phyloP scores from a whole-genome alignment of 2,113 vertebrate genomes.

The Rafetus swinhoei region DNA sequence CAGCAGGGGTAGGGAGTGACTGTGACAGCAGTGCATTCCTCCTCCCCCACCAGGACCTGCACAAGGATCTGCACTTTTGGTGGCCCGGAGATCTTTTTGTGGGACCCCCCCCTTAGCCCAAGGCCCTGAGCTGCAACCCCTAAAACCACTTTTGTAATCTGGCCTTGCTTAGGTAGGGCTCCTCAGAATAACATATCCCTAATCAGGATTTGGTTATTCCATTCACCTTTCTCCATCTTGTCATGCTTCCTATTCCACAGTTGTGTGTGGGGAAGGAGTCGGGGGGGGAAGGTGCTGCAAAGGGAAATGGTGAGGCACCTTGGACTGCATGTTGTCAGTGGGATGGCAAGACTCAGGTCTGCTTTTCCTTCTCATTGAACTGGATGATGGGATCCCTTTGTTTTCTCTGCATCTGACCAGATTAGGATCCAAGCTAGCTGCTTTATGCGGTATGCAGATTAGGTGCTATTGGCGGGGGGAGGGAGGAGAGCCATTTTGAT shows the following conservation, averaged over 20 bases:
- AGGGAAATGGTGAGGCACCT: neutral
- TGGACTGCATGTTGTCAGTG: neutral
- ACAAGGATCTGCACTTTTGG: too few species aligned
- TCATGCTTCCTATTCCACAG: neutral
- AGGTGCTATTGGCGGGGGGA: neutral
- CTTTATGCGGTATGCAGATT: neutral
- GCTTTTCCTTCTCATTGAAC: neutral
- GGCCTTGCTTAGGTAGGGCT: neutral
- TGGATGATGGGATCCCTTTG: neutral
- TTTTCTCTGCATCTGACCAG: neutral
- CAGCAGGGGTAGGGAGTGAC: too few species aligned
- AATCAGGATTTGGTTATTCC: neutral
- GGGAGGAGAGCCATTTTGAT: neutral
- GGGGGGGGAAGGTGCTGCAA: neutral
- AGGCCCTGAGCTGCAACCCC: too few species aligned
- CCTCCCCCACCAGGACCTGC: too few species aligned
- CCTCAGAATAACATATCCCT: neutral
- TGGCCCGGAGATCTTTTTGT: too few species aligned
- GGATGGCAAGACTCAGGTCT: neutral
- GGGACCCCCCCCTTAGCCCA: too few species aligned
- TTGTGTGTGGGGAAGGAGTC: neutral
- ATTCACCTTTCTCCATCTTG: neutral
- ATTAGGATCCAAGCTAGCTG: neutral
- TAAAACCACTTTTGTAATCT: too few species aligned
- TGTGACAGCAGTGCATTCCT: too few species aligned